Percentiles rank a stretch among this genome's conserved stretches.
Evolutionary conservation across 2,113 vertebrate species (phyloP).

Genomic region (Nesoenas mayeri): DNA sequence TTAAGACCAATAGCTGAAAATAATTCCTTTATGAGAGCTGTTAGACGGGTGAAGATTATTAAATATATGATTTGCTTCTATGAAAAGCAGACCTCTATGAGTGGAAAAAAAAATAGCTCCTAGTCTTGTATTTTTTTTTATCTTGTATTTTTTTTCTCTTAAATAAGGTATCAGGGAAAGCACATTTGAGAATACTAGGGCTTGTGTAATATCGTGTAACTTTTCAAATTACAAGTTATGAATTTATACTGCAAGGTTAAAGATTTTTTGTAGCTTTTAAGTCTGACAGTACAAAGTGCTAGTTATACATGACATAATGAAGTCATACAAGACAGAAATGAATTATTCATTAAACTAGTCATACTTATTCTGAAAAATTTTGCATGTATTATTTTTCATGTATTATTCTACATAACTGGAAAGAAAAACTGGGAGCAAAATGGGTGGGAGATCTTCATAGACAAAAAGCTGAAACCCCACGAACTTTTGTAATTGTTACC

Average conservation of each 20-base stretch:
- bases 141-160: not conserved
- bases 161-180: not conserved
- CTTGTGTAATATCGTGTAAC: constrained; percentile 25
- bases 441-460: not conserved
- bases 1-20: not conserved
- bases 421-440: not conserved
- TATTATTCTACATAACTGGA: not conserved
- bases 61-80: not conserved
- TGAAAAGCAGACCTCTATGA: not conserved
- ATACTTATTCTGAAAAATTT: constrained; percentile 22
- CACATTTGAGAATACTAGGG: not conserved
- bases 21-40: not conserved
- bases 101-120: not conserved
- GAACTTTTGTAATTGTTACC: not conserved
- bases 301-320: constrained; percentile 65
- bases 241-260: constrained; percentile 56
- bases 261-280: constrained; percentile 50
- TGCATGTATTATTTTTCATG: not conserved
- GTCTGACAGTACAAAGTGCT: constrained; percentile 48
- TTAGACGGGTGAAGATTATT: not conserved
- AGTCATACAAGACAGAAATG: constrained; percentile 53
- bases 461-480: not conserved
- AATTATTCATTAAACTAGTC: constrained; percentile 43
- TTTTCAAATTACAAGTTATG: constrained; percentile 45
- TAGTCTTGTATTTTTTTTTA: not conserved